A percentile compares a stretch with the other conserved stretches of the same genome.
These are phyloP conservation scores for Novumbra hubbsi DNA, from an alignment of 2,797 vertebrate genomes.

Conservation along the genomic window DNA sequence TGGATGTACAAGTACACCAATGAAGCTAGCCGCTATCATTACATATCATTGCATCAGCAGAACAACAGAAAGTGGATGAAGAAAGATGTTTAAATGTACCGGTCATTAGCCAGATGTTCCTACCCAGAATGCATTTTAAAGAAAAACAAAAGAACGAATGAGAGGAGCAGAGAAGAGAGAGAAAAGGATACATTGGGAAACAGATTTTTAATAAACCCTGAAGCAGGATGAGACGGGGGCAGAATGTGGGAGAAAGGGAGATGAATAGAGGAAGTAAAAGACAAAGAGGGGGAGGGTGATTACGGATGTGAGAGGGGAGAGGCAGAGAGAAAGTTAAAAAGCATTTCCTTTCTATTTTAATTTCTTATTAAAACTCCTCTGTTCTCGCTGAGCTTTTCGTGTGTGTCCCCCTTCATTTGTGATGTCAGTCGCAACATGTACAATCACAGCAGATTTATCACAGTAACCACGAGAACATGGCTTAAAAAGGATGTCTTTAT, in stretches of 20 bases:
- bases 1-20: conserved; percentile 23
- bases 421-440: no score
- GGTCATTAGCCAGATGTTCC: conserved; percentile 48
- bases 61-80: conserved; percentile 34
- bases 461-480: no score
- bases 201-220: conserved; percentile 31
- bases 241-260: not conserved
- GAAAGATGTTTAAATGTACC: conserved; percentile 32
- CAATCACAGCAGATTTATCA: no score
- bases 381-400: no score
- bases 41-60: conserved; percentile 60
- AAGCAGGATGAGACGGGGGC: conserved; percentile 26
- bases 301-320: not conserved
- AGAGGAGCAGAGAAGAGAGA: conserved; percentile 39
- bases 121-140: conserved; percentile 15
- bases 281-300: not conserved
- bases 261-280: not conserved
- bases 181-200: conserved; percentile 20
- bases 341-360: no score
- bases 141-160: conserved; percentile 16
- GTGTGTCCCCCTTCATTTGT: no score
- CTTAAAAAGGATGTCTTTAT: no score
- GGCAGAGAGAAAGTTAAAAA: no score
- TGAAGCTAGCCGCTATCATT: conserved; percentile 35
- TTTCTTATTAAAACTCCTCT: no score